Conservation (phyloP, 2,888 invertebrate genomes). For the Neocrepidodera transversa region DNA sequence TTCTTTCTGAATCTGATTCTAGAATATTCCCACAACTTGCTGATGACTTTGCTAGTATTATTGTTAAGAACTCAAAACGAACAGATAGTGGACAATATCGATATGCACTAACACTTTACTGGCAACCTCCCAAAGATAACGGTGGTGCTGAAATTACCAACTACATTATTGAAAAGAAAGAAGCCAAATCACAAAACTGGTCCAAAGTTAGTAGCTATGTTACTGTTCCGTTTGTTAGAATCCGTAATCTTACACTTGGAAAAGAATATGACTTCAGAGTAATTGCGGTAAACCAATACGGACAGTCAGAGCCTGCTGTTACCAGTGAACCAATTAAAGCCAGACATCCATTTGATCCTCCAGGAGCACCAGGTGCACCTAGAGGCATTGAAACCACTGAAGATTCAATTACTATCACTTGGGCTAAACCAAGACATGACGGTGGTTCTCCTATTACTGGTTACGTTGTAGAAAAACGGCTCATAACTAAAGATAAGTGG, state of each 20-base stretch:
- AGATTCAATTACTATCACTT: slow-evolving; percentile 95
- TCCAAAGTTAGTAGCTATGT: slow-evolving; percentile 92
- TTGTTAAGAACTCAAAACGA: slow-evolving; percentile 90
- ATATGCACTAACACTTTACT: slow-evolving; percentile 92
- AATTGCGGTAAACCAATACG: slow-evolving; percentile 97
- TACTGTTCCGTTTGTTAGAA: slow-evolving; percentile 86
- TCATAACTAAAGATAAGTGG: slow-evolving; percentile 94
- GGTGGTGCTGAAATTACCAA: slow-evolving; percentile 95
- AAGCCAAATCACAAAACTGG: slow-evolving; percentile 83
- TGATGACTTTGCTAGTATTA: slow-evolving; percentile 89
- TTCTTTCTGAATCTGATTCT: slow-evolving; percentile 79
- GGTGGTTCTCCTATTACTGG: slow-evolving; percentile 97
- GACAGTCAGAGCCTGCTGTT: slow-evolving; percentile 91
- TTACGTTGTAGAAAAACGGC: slow-evolving; percentile 91
- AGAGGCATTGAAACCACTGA: slow-evolving; percentile 86
- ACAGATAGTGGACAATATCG: slow-evolving; percentile 92
- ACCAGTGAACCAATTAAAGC: slow-evolving; percentile 93
- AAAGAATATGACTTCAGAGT: slow-evolving; percentile 97
- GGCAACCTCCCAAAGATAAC: slow-evolving; percentile 96
- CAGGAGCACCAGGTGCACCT: slow-evolving; percentile 88
- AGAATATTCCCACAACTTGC: slow-evolving; percentile 82
- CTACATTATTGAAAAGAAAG: slow-evolving; percentile 95
- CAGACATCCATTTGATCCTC: slow-evolving; percentile 95
- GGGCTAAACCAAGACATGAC: slow-evolving; percentile 95
- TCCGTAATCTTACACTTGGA: slow-evolving; percentile 91